Percentiles rank a stretch among this genome's conserved stretches.
These are phyloP conservation scores for Lepas anatifera DNA, from an alignment of 2,888 invertebrate genomes.

Conservation along the genomic window DNA sequence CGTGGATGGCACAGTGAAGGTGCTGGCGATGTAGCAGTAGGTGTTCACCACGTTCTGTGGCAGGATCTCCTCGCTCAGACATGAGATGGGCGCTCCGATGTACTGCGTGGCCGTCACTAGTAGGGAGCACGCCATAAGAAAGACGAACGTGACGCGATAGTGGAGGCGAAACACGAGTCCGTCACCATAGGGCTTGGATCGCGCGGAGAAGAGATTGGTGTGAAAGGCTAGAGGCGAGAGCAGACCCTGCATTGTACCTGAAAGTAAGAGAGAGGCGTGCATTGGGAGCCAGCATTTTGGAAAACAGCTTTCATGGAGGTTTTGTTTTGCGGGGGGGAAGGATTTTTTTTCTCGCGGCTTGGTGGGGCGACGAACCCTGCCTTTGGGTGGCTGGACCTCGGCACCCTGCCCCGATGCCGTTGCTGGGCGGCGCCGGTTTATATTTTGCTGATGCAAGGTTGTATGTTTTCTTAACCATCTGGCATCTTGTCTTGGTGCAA, in stretches of 20 bases:
- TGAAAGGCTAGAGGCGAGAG: neutral
- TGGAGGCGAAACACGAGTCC: slow-evolving; percentile 23
- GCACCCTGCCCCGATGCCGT: too few species aligned
- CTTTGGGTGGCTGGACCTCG: too few species aligned
- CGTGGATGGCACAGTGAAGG: slow-evolving; percentile 19
- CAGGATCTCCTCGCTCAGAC: slow-evolving; percentile 17
- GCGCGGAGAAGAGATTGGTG: neutral
- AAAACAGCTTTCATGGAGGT: too few species aligned
- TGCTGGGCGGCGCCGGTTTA: too few species aligned
- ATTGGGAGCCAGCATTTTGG: too few species aligned
- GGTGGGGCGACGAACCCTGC: too few species aligned
- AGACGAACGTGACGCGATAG: slow-evolving; percentile 22
- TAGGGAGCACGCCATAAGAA: slow-evolving; percentile 21
- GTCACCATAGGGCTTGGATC: slow-evolving; percentile 20
- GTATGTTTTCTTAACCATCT: too few species aligned
- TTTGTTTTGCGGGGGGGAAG: too few species aligned
- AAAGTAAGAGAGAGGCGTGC: too few species aligned
- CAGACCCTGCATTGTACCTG: neutral
- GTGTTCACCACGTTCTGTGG: slow-evolving; percentile 24
- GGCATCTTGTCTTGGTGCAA: too few species aligned
- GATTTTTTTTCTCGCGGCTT: too few species aligned
- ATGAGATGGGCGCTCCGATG: slow-evolving; percentile 22
- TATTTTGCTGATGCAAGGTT: too few species aligned
- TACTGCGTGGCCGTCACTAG: slow-evolving; percentile 24
- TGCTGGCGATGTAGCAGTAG: slow-evolving; percentile 24